These are phyloP conservation scores for Schizopygopsis pylzovi DNA, from an alignment of 2,797 vertebrate species.

Conservation along the genomic window DNA sequence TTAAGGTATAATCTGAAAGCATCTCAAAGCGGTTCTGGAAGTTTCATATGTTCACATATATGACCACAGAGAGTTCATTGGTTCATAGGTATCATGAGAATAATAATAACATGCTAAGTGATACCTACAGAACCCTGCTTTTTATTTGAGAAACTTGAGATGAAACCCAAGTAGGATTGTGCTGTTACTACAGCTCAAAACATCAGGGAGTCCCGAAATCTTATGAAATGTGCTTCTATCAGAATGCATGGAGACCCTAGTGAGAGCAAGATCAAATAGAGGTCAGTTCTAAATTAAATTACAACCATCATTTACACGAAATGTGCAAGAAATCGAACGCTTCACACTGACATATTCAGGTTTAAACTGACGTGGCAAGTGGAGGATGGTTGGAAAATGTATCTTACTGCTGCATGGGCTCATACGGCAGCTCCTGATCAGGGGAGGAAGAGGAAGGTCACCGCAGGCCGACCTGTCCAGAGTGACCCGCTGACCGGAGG, in stretches of 20 bases:
- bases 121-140: constrained; percentile 17
- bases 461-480: constrained; percentile 76
- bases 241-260: constrained; percentile 15
- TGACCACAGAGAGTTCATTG: constrained; percentile 30
- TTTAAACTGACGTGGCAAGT: neutral
- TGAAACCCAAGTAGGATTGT: constrained; percentile 23
- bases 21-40: neutral
- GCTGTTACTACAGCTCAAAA: constrained; percentile 12
- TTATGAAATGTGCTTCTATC: constrained; percentile 14
- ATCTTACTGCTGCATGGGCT: constrained; percentile 85
- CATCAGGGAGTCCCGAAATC: neutral
- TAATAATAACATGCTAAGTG: constrained; percentile 32
- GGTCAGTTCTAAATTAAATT: constrained; percentile 19
- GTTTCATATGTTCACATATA: constrained; percentile 11
- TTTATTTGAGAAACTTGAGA: constrained; percentile 39
- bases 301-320: neutral
- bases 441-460: constrained; percentile 73
- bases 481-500: constrained; percentile 76
- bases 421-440: constrained; percentile 84
- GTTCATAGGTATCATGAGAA: constrained; percentile 28
- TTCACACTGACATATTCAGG: neutral
- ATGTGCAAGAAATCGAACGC: neutral
- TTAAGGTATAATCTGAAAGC: neutral
- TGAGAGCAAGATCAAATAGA: constrained; percentile 7
- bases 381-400: neutral